Percentiles rank a stretch among this genome's conserved stretches.
These are phyloP conservation scores for Alcedo atthis DNA, from an alignment of 2,797 vertebrate genomes.

Conservation along the genomic window DNA sequence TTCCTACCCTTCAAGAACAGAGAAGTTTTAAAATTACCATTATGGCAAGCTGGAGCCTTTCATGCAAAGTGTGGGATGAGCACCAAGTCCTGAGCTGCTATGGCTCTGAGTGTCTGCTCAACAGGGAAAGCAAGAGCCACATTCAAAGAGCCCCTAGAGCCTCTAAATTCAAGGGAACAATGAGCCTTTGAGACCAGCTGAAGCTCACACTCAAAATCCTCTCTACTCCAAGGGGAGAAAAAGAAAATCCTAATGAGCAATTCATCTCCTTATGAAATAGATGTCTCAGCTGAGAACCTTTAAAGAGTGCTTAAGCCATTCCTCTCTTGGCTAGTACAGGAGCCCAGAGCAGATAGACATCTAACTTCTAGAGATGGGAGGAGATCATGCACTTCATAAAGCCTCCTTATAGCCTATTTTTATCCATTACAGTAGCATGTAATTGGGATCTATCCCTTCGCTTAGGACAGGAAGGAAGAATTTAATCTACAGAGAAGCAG, in stretches of 20 bases:
- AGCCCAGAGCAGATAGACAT: neutral
- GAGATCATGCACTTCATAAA: neutral
- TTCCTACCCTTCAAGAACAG: neutral
- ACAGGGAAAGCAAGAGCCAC: neutral
- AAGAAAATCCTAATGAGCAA: neutral
- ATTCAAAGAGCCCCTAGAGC: neutral
- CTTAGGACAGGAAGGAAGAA: neutral
- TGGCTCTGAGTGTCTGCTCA: neutral
- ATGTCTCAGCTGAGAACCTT: neutral
- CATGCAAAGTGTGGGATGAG: neutral
- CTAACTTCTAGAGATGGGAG: neutral
- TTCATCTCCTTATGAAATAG: constrained; percentile 4
- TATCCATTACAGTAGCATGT: neutral
- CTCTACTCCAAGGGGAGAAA: neutral
- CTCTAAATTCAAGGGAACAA: constrained; percentile 21
- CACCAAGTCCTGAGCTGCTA: neutral
- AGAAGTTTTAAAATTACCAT: neutral
- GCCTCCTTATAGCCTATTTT: neutral
- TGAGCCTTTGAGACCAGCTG: constrained; percentile 19
- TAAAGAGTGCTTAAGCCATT: neutral
- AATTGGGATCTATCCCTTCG: neutral
- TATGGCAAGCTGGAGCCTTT: neutral
- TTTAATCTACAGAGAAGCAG: neutral
- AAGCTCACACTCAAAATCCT: constrained; percentile 3
- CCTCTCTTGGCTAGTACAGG: neutral